These are phyloP conservation scores for Aphelenchoides fujianensis DNA, from an alignment of 1,140 invertebrate species.

Conservation along the genomic window DNA sequence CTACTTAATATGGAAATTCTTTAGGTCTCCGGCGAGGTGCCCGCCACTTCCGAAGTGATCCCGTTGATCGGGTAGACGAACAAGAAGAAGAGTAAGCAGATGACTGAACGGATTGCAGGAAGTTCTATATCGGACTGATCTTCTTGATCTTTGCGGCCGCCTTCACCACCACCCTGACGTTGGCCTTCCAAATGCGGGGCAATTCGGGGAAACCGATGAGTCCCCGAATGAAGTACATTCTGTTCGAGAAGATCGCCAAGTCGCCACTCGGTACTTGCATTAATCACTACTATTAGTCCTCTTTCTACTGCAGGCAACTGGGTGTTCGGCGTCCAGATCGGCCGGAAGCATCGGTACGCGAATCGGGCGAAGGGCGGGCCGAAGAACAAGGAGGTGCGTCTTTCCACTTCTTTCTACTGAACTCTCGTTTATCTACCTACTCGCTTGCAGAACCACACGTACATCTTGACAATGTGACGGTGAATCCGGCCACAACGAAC, in stretches of 20 bases:
- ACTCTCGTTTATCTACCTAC: no score
- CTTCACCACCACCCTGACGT: conserved; percentile 54
- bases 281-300: no score
- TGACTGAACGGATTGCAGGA: no score
- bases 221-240: conserved; percentile 43
- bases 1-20: conserved; percentile 36
- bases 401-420: no score
- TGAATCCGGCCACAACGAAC: conserved; percentile 2
- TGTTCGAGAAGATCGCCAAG: conserved; percentile 50
- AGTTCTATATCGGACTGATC: conserved; percentile 57
- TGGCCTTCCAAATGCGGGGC: conserved; percentile 56
- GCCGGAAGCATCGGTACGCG: conserved; percentile 32
- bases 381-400: conserved; percentile 27
- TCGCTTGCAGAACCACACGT: conserved; percentile 32
- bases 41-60: conserved; percentile 54
- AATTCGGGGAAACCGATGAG: conserved; percentile 46
- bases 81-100: no score
- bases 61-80: conserved; percentile 54
- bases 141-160: conserved; percentile 55
- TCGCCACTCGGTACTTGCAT: conserved; percentile 32
- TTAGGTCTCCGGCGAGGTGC: conserved; percentile 57
- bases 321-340: conserved; percentile 50
- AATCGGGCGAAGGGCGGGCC: conserved; percentile 21
- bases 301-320: conserved; percentile 37
- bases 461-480: conserved; percentile 28